phyloP scores from a whole-genome alignment of 2,888 invertebrate genomes.

The Netelia inedita region DNA sequence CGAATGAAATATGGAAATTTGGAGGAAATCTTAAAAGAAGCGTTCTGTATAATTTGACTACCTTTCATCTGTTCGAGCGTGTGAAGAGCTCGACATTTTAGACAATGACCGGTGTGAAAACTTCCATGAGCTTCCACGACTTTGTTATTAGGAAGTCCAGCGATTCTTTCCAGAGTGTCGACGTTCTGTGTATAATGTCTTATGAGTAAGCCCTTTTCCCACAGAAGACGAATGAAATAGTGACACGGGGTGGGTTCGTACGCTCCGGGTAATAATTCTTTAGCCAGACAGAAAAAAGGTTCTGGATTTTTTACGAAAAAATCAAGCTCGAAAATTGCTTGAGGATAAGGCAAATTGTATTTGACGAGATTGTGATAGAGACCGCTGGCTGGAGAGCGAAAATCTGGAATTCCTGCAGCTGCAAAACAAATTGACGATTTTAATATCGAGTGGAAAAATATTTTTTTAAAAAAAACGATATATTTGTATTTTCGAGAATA shows the following conservation, averaged over 20 bases:
- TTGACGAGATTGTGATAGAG: constrained; percentile 96
- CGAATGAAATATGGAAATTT: no score
- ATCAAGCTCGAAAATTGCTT: constrained; percentile 96
- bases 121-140: constrained; percentile 98
- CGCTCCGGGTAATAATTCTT: constrained; percentile 94
- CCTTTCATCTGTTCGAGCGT: constrained; percentile 95
- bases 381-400: constrained; percentile 96
- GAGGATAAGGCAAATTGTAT: constrained; percentile 96
- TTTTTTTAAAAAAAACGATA: neutral
- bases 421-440: constrained; percentile 75
- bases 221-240: constrained; percentile 94
- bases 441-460: neutral
- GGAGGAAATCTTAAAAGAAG: neutral
- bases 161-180: constrained; percentile 95
- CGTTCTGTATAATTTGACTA: constrained; percentile 72
- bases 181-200: constrained; percentile 96
- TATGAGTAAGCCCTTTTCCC: constrained; percentile 92
- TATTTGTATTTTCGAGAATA: neutral
- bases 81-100: constrained; percentile 91
- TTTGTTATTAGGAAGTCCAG: constrained; percentile 93
- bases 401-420: constrained; percentile 99
- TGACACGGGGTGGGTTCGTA: constrained; percentile 96
- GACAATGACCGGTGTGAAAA: constrained; percentile 95
- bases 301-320: constrained; percentile 95
- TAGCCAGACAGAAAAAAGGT: constrained; percentile 96